Conservation (phyloP, 2,797 vertebrate genomes). For the Spinus pinus region DNA sequence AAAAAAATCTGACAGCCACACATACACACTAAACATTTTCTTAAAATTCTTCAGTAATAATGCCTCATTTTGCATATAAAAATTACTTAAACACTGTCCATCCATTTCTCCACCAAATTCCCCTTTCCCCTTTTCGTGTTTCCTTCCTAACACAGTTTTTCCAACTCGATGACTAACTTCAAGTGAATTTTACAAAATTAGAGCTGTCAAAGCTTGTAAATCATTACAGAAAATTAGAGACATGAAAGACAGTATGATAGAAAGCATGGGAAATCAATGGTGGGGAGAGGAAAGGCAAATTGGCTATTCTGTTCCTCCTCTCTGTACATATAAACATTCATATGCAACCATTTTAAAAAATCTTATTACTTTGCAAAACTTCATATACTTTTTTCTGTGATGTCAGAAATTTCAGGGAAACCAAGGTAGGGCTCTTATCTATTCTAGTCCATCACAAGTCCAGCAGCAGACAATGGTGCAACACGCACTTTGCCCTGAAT, state of each 20-base stretch:
- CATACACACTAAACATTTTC: neutral
- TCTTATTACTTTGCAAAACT: neutral
- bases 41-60: neutral
- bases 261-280: neutral
- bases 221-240: neutral
- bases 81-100: neutral
- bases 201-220: neutral
- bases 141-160: neutral
- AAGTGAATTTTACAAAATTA: neutral
- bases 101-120: neutral
- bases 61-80: neutral
- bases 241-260: neutral
- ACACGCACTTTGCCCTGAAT: fast-evolving
- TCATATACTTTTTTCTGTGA: neutral
- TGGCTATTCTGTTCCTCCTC: neutral
- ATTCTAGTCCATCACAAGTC: neutral
- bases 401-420: neutral
- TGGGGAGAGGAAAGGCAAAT: neutral
- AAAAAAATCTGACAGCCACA: neutral
- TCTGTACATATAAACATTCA: neutral
- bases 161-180: neutral
- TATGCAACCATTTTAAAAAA: neutral
- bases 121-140: neutral
- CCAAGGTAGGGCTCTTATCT: neutral
- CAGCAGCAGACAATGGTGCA: neutral